Evolutionary conservation across 2,797 vertebrate species (phyloP), one percentile per base, ranked within the genome.

Genomic region (Lithobates sylvaticus): DNA sequence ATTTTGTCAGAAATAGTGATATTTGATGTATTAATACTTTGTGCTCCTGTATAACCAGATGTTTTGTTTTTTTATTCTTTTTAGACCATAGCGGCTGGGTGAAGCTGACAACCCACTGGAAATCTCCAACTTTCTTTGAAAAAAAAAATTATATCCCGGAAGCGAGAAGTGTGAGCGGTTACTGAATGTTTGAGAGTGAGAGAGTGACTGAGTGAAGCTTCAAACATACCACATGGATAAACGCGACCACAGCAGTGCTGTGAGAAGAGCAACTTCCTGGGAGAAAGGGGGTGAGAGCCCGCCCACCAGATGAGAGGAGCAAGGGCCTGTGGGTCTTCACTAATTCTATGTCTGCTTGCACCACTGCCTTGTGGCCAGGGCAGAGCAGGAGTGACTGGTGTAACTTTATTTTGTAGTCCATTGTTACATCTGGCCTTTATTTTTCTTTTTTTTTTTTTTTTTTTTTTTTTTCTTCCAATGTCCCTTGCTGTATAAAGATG

Each of bases 131-230:
- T 94, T 96, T 95, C 95, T 93, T 78, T 93, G 94, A 92, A 91
- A 89, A 91, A 90, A 81, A 89, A 93, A 92, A 86, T 76, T 86
- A 86, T 78, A 87, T 94, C 92, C 95, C 92, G 93, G 96, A 96
- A 96, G 96, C 91, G 93, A 95, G 94, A 95, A 94, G 96, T 95
- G 95, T 95, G 96, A 94, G 93, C 95, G 94, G 95, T 96, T 96
- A 94, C 94, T 94, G 97, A 97, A 94, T 97, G 96, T 95, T 93
- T 96, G 95, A 95, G 94, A 95, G 94, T 96, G 97, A 95, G 95
- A 93, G 96, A 92, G 95, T 32, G 34, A 36, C 94, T 94, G 93
- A 95, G 93, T 96, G 95, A 96, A 94, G 94, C 95, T 96, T 96
- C 96, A 96, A 95, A 95, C 96, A 96, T 95, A 97, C 96, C 96